Percentiles rank a stretch among this genome's conserved stretches.
phyloP scores from a whole-genome alignment of 2,888 invertebrate species.

The Diabrotica balteata region DNA sequence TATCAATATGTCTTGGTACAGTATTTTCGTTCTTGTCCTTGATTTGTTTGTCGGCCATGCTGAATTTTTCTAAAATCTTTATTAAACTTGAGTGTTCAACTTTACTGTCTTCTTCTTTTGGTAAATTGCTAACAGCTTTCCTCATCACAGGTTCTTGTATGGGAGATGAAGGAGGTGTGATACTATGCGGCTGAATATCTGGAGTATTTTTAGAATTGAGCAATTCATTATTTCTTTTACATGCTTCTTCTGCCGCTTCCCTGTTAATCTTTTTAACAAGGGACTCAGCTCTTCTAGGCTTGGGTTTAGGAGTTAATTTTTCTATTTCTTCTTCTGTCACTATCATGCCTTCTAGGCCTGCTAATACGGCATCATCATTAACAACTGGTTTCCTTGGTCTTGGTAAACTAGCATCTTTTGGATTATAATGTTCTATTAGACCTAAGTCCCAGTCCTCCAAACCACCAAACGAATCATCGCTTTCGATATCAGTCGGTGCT shows the following conservation, averaged over 20 bases:
- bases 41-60: conserved; percentile 47
- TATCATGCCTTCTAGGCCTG: conserved; percentile 54
- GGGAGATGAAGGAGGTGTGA: conserved; percentile 51
- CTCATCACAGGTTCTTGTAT: conserved; percentile 31
- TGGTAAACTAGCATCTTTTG: conserved; percentile 58
- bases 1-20: conserved; percentile 17
- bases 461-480: conserved; percentile 61
- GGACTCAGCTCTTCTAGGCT: conserved; percentile 53
- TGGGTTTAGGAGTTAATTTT: conserved; percentile 39
- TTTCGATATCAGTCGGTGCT: conserved; percentile 56
- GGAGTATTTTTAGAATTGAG: conserved; percentile 1
- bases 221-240: conserved; percentile 31
- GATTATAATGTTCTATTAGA: conserved; percentile 60
- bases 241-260: conserved; percentile 41
- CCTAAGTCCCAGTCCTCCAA: conserved; percentile 63
- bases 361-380: conserved; percentile 46
- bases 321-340: conserved; percentile 48
- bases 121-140: conserved; percentile 31
- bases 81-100: conserved; percentile 57
- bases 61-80: conserved; percentile 56
- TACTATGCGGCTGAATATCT: conserved; percentile 15
- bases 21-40: conserved; percentile 28
- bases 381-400: conserved; percentile 49
- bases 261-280: conserved; percentile 51
- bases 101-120: conserved; percentile 45